Evolutionary conservation across 2,113 vertebrate species (phyloP), one percentile per base, ranked within the genome.

Genomic region (Lanius collurio): DNA sequence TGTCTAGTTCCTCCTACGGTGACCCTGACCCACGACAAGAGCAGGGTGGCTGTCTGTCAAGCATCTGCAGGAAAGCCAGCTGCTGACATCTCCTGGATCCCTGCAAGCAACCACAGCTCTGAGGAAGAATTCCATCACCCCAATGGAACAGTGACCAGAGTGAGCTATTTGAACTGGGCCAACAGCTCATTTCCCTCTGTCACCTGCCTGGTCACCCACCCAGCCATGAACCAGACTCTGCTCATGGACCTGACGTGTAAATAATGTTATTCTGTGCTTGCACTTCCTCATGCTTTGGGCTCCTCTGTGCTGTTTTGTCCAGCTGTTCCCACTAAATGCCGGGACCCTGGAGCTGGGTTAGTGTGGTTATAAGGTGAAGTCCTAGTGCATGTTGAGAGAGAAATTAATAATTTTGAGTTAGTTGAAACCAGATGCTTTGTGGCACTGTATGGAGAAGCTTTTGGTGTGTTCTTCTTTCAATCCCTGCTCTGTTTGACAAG

Each of bases 81-180:
- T 93, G 97, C 97, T 14, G 65, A n/a, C 42, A 92, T 98, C 81
- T 97, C 64, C 71, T 98, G 97, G 97, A 68, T 35, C n/a, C 96
- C 97, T 81, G 57, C 33, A 39, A 88, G 89, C 26, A 56, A n/a
- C 4, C 91, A 94, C 63, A 67, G 15, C 75, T 69, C 57, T 1
- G 13, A 70, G 64, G 37, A 94, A 10, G 53, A 92, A 42, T 6
- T 35, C 9, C 55, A 18, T 41, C 67, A 89, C 59, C 37, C 5
- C n/a, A 62, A 96, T 1, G 90, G 76, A 52, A 97, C 96, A 16
- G 96, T 95, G 87, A 97, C 95, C 6, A 82, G 85, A 76, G 39
- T 74, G 78, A 98, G 96, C 31, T 89, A 42, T 1, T 35, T 77
- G 20, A 8, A 4, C 62, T 91, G 95, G 95, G 9, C 24, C 18